These are phyloP conservation scores for Rhinopithecus roxellana DNA, from an alignment of 2,113 vertebrate species.

Conservation along the genomic window DNA sequence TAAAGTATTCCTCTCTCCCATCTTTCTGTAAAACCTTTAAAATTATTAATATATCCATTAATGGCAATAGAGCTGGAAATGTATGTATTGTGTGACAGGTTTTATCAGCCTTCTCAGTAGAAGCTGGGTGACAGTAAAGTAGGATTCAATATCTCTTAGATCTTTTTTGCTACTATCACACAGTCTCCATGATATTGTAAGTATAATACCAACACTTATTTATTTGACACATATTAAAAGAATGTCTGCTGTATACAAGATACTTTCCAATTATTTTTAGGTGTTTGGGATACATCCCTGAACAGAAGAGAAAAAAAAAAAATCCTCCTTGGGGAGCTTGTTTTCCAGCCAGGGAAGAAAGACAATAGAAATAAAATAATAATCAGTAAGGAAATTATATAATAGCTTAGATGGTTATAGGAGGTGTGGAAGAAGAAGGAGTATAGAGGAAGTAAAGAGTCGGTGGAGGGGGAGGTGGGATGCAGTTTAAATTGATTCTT, in stretches of 20 bases:
- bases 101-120: background rate
- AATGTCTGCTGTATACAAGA: background rate
- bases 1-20: background rate
- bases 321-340: background rate
- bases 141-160: background rate
- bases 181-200: background rate
- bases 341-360: background rate
- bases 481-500: background rate
- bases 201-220: background rate
- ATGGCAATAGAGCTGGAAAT: background rate
- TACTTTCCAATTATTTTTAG: background rate
- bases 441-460: background rate
- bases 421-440: background rate
- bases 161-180: background rate
- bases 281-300: background rate
- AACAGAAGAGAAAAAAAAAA: background rate
- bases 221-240: background rate
- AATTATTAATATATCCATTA: background rate
- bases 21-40: background rate
- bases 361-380: background rate
- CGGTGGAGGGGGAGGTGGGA: background rate
- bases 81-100: background rate
- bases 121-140: background rate
- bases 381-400: background rate
- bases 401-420: background rate